A percentile compares a stretch with the other conserved stretches of the same genome.
These are phyloP conservation scores for Suillia variegata DNA, from an alignment of 2,888 invertebrate genomes.

Conservation along the genomic window DNA sequence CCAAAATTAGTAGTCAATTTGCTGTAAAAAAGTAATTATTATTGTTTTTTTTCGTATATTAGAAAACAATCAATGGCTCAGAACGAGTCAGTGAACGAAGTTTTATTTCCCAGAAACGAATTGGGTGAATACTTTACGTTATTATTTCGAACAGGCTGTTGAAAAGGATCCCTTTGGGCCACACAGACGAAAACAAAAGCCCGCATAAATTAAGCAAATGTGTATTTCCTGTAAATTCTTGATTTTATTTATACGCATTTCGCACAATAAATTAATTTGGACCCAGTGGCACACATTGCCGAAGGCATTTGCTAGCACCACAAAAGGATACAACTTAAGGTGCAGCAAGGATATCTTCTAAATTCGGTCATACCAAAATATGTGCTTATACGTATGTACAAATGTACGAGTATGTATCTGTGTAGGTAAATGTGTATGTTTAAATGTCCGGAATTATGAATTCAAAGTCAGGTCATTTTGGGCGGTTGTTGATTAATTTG, in stretches of 20 bases:
- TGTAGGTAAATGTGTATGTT: not conserved
- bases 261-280: slow-evolving; percentile 11
- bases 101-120: too few species aligned
- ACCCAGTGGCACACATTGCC: not conserved
- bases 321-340: not conserved
- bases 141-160: too few species aligned
- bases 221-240: not conserved
- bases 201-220: too few species aligned
- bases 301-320: not conserved
- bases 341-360: not conserved
- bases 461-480: slow-evolving; percentile 27
- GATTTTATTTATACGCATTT: slow-evolving; percentile 5
- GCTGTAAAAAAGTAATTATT: too few species aligned
- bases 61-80: too few species aligned
- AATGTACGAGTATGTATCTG: not conserved
- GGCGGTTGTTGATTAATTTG: slow-evolving; percentile 45
- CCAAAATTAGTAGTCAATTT: too few species aligned
- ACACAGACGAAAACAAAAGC: too few species aligned
- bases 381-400: not conserved
- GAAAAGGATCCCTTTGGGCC: too few species aligned
- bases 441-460: slow-evolving; percentile 35
- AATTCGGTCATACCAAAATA: not conserved
- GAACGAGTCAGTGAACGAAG: too few species aligned
- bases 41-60: too few species aligned
- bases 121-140: too few species aligned